Percentiles rank a stretch among this genome's conserved stretches.
These are phyloP conservation scores for Lobophora halterata DNA, from an alignment of 2,888 invertebrate genomes.

Conservation along the genomic window DNA sequence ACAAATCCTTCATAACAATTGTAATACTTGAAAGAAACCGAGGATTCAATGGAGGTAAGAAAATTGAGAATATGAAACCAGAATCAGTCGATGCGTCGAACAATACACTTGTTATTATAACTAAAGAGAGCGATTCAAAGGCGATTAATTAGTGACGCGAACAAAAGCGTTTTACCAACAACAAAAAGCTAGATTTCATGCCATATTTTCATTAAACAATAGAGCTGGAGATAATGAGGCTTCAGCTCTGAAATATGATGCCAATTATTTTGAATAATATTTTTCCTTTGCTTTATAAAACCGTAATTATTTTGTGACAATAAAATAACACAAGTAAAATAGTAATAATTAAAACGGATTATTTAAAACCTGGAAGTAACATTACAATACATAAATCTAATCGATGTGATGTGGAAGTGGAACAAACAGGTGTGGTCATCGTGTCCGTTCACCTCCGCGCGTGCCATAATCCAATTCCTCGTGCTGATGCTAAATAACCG, in stretches of 20 bases:
- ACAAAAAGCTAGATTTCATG: slow-evolving; percentile 25
- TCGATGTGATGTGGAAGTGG: background rate
- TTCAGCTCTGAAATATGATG: slow-evolving; percentile 6
- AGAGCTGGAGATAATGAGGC: slow-evolving; percentile 7
- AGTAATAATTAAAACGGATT: no score
- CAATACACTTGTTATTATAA: no score
- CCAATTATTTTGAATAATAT: slow-evolving; percentile 11
- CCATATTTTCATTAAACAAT: slow-evolving; percentile 31
- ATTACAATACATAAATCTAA: background rate
- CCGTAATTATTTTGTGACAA: no score
- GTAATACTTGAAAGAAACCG: no score
- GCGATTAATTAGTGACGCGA: slow-evolving; percentile 15
- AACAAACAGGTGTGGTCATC: background rate
- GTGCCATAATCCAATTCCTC: slow-evolving; percentile 35
- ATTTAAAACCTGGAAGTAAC: no score
- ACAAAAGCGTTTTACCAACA: slow-evolving; percentile 33
- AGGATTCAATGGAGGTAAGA: no score
- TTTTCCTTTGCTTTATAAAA: no score
- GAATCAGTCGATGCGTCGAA: no score
- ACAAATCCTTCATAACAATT: no score
- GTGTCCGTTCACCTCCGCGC: slow-evolving; percentile 13
- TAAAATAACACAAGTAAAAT: no score
- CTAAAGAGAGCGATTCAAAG: background rate
- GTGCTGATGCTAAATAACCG: slow-evolving; percentile 33
- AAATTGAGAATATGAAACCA: background rate